phyloP scores from a whole-genome alignment of 1,140 invertebrate genomes.

The Potamilus streckersoni region DNA sequence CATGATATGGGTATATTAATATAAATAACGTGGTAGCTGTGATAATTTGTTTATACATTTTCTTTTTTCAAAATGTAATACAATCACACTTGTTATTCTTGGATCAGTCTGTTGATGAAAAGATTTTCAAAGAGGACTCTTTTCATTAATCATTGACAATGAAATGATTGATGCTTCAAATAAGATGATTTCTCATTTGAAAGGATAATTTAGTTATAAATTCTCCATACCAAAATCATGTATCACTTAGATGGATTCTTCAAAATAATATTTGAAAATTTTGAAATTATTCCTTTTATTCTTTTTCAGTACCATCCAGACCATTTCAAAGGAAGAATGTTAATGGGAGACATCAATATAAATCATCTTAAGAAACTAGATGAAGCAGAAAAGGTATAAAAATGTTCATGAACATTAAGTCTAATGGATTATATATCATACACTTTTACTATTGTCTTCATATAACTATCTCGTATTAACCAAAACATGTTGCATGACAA shows the following conservation, averaged over 20 bases:
- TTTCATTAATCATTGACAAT: neutral
- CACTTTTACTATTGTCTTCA: too few relatives aligned
- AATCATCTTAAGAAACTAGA: conserved; percentile 92
- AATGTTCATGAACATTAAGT: neutral
- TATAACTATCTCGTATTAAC: too few relatives aligned
- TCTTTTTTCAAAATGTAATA: too few relatives aligned
- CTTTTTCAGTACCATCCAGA: conserved; percentile 84
- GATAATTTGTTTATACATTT: too few relatives aligned
- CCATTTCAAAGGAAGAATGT: conserved; percentile 93
- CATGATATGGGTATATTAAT: too few relatives aligned
- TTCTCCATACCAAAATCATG: neutral
- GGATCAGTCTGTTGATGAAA: neutral
- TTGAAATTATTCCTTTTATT: conserved; percentile 9
- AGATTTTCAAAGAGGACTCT: neutral
- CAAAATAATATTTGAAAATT: neutral
- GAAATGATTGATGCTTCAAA: neutral
- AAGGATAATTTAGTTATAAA: neutral
- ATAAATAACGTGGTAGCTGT: too few relatives aligned
- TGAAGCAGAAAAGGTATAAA: conserved; percentile 59
- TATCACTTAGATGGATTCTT: neutral
- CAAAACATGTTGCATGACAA: too few relatives aligned
- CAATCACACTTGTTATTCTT: too few relatives aligned
- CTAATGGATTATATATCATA: too few relatives aligned
- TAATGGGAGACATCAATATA: conserved; percentile 96
- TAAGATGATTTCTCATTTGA: neutral